Base-by-base conservation (phyloP, 2,797 vertebrate genomes). In the Chiroxiphia lanceolata region DNA sequence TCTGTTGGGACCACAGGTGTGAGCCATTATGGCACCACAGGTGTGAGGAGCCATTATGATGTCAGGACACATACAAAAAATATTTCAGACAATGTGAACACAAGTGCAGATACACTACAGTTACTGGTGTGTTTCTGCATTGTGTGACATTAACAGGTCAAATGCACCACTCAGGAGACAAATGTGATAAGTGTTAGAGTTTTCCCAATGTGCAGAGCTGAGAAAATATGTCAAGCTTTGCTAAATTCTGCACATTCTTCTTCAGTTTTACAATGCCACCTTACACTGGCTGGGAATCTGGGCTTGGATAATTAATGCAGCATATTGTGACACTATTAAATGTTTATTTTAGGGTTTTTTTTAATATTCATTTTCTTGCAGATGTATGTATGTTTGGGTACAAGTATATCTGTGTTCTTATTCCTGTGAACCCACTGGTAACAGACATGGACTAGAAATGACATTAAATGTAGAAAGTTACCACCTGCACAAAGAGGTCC, bases 381-480 rank as follows among this genome's bases (percentile, higher is more conserved):
- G 23, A 59, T 42, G 19, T 31, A 13, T 12, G 11, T 10, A 16
- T 33, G 31, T 5, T 7, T 40, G 38, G 21, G 16, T 69, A 27
- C 36, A 45, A 17, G 3, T 4, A 4, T 7, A 3, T 13, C 1
- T 14, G 2, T 15, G 9, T 3, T 78, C 10, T 63, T 5, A 3
- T 0, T 1, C 10, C 19, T 74, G 38, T 56, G 31, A 53, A 6
- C 0, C 13, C 27, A 3, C 15, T 19, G 20, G 36, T n/a, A 65
- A 15, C 17, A 56, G 64, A 12, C 31, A 13, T 0, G 2, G 42
- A 19, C 9, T 23, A 54, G 75, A 63, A 48, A 14, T 75, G 11
- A 13, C 0, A 0, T 0, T 31, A 48, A 36, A 8, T 17, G 29
- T 11, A 13, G 29, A 14, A 79, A 44, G 6, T 8, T 59, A 31